phyloP scores from a whole-genome alignment of 2,797 vertebrate genomes.

The Iguana delicatissima region DNA sequence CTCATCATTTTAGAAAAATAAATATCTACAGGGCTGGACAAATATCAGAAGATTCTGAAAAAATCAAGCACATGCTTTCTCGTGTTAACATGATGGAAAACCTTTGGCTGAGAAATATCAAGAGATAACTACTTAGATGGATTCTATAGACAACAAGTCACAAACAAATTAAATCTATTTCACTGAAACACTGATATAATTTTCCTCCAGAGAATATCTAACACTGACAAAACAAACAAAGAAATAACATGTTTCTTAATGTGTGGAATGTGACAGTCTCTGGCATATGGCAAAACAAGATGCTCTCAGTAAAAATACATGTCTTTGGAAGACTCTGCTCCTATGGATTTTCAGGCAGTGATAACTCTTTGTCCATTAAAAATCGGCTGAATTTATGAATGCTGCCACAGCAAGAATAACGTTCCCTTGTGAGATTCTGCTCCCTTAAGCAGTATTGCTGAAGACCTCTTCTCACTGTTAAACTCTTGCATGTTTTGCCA shows the following conservation, averaged over 20 bases:
- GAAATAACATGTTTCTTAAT: conserved; percentile 82
- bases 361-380: not conserved
- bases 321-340: not conserved
- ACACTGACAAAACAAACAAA: conserved; percentile 86
- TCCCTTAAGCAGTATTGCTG: not conserved
- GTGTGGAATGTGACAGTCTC: conserved; percentile 85
- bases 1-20: conserved; percentile 73
- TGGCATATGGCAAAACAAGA: conserved; percentile 82
- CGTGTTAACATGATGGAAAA: conserved; percentile 73
- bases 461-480: not conserved
- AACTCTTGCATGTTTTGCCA: conserved; percentile 5
- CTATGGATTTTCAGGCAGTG: conserved; percentile 10
- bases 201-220: conserved; percentile 82
- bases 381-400: not conserved
- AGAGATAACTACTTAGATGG: conserved; percentile 79
- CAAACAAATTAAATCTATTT: conserved; percentile 83
- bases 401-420: not conserved
- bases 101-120: conserved; percentile 79
- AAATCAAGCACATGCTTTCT: conserved; percentile 74
- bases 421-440: not conserved
- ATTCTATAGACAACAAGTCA: conserved; percentile 80
- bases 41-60: conserved; percentile 74
- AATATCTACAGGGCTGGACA: conserved; percentile 70
- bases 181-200: conserved; percentile 83
- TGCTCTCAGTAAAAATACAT: conserved; percentile 67